These are phyloP conservation scores for Drosophila burlai DNA, from an alignment of 1,140 invertebrate genomes.

Conservation along the genomic window DNA sequence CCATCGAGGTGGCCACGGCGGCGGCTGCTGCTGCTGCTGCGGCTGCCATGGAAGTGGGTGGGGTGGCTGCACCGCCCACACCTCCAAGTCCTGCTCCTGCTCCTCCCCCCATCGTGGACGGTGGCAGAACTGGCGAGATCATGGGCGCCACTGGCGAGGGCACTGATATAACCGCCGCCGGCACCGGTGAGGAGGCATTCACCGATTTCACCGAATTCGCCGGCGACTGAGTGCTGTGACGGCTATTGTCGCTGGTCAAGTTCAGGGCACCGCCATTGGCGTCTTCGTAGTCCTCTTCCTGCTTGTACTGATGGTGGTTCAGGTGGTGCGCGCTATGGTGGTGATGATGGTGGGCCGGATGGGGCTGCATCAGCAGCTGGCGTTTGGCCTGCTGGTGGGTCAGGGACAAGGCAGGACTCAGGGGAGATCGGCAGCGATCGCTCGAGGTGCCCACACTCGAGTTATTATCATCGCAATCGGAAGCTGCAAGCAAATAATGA, in stretches of 20 bases:
- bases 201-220: conserved; percentile 72
- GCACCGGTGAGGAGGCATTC: conserved; percentile 35
- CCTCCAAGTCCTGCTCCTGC: neutral
- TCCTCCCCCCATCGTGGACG: conserved; percentile 5
- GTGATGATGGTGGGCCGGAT: conserved; percentile 60
- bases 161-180: conserved; percentile 27
- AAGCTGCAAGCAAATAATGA: conserved; percentile 50
- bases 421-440: conserved; percentile 76
- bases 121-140: conserved; percentile 57
- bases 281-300: conserved; percentile 72
- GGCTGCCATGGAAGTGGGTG: conserved; percentile 56
- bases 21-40: conserved; percentile 66
- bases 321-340: conserved; percentile 33
- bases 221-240: conserved; percentile 77
- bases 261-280: conserved; percentile 77
- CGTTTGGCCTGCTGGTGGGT: conserved; percentile 73
- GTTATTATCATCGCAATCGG: conserved; percentile 82
- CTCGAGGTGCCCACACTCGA: conserved; percentile 80
- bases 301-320: conserved; percentile 57
- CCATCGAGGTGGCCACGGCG: conserved; percentile 28
- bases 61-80: conserved; percentile 5
- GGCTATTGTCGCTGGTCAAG: conserved; percentile 80
- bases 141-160: conserved; percentile 41
- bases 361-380: conserved; percentile 64
- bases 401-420: conserved; percentile 65